Evolutionary conservation across 2,113 vertebrate genomes (phyloP), one percentile per base, ranked within the genome.

Genomic region (Ancistrus triradiatus): DNA sequence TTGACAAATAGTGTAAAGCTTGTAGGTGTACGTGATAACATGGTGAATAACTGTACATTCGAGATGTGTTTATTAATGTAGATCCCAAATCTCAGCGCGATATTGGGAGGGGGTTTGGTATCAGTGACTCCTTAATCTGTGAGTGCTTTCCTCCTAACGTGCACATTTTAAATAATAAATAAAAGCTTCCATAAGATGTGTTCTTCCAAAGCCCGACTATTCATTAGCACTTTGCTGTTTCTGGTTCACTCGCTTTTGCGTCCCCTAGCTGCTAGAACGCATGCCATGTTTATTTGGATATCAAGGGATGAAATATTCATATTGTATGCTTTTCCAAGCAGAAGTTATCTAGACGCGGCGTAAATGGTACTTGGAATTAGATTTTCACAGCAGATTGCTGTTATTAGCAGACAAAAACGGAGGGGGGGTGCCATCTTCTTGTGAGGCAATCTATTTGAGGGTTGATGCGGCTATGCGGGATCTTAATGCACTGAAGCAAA

Each of bases 401-500:
- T 89, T 87, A 89, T 87, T 87, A 85, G 81, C 69, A 47, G 57
- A 50, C 40, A 67, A 44, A 58, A 47, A 58, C 43, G 11, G 31
- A 66, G 50, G 52, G 77, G 74, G 68, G 75, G 68, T 55, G 83
- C 80, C 81, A 77, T 87, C 86, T 87, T 86, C 83, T 74, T 83
- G 81, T 77, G 84, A 88, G 86, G 83, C 83, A 86, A 84, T 88
- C 83, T 87, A 80, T 85, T 86, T 84, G 78, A 73, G 77, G 21
- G 43, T 63, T 78, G 73, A 72, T 80, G 83, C 83, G 66, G 81
- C 73, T 80, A 78, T 82, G 81, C 78, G 13, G 64, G 79, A 84
- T 88, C 79, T 88, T 89, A 87, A 87, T 88, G 86, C 85, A 84
- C 80, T 84, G 85, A 81, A 85, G 85, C 85, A 87, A 89, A 88